Percentiles rank a stretch among this genome's conserved stretches.
phyloP scores from a whole-genome alignment of 2,888 invertebrate species.

The Callyntrura sp. region DNA sequence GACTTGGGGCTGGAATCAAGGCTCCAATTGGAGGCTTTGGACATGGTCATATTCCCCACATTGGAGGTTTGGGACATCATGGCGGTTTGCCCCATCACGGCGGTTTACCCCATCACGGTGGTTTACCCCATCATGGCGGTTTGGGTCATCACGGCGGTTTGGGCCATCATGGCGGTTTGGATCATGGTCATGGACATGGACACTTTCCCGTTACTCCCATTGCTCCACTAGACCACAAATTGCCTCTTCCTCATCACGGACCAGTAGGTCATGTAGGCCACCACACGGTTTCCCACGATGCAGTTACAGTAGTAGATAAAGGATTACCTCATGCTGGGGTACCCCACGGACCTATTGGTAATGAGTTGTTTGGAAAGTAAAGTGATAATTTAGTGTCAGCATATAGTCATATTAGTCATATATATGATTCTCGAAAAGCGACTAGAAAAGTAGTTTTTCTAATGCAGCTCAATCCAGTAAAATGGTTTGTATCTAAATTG shows the following conservation, averaged over 20 bases:
- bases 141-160: no score
- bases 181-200: no score
- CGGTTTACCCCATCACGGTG: no score
- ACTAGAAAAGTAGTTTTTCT: no score
- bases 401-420: background rate
- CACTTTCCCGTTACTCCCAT: constrained; percentile 58
- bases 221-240: background rate
- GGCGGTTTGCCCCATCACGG: no score
- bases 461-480: background rate
- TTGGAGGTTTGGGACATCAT: background rate
- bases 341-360: constrained; percentile 49
- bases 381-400: constrained; percentile 25
- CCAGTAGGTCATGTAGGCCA: constrained; percentile 20
- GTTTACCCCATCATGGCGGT: no score
- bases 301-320: constrained; percentile 62
- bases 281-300: constrained; percentile 20
- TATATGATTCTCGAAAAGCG: no score
- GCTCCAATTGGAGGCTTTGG: background rate
- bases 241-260: constrained; percentile 41
- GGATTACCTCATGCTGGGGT: constrained; percentile 34
- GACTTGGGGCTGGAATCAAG: background rate
- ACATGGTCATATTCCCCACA: background rate
- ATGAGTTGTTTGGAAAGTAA: constrained; percentile 54
- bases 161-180: no score
- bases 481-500: background rate